These are phyloP conservation scores for Onychomys leucogaster DNA, from an alignment of 2,797 vertebrate genomes.

Conservation along the genomic window DNA sequence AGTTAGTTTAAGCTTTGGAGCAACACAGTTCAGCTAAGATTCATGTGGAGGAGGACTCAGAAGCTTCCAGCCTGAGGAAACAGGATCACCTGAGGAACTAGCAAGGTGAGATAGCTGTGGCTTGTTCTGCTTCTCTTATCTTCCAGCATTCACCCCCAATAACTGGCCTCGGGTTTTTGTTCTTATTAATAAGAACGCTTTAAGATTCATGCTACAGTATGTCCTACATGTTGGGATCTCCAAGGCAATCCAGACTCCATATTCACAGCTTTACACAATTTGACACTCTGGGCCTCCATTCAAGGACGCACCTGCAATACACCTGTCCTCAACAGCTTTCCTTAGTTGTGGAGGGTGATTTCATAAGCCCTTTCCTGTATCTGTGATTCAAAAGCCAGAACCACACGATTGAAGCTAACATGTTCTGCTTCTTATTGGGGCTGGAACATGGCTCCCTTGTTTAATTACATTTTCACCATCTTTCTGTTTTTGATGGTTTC, in stretches of 20 bases:
- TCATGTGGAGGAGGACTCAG: too few species aligned
- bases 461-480: not conserved
- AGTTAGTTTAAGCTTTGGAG: too few species aligned
- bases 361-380: not conserved
- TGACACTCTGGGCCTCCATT: not conserved
- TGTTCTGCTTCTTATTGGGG: not conserved
- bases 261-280: not conserved
- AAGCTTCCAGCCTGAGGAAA: too few species aligned
- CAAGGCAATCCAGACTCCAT: not conserved
- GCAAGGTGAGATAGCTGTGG: too few species aligned
- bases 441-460: not conserved
- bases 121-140: too few species aligned
- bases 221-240: not conserved
- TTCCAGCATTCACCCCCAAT: too few species aligned
- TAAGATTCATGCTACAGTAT: too few species aligned
- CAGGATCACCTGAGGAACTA: too few species aligned
- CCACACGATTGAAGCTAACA: not conserved
- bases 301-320: not conserved
- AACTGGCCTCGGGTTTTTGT: too few species aligned
- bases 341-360: not conserved
- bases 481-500: not conserved
- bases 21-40: too few species aligned
- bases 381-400: not conserved
- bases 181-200: too few species aligned
- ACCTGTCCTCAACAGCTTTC: not conserved